phyloP scores from a whole-genome alignment of 2,113 vertebrate genomes.

The Gyps fulvus region DNA sequence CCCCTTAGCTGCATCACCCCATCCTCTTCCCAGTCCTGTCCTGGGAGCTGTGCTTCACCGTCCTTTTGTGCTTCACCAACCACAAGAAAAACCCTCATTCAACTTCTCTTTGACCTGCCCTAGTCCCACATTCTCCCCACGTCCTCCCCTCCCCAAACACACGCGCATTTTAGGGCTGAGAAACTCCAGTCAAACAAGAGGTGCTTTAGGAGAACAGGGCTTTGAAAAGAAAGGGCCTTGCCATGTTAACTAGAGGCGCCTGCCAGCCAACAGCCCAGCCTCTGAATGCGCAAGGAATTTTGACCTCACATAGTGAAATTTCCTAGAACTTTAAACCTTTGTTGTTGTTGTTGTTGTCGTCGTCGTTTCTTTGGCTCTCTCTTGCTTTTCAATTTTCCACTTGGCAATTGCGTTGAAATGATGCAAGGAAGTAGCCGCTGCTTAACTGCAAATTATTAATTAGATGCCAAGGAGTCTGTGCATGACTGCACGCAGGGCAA shows the following conservation, averaged over 20 bases:
- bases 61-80: not conserved
- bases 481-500: constrained; percentile 21
- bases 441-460: constrained; percentile 58
- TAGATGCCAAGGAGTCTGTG: constrained; percentile 52
- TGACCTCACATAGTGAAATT: constrained; percentile 41
- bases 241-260: not conserved
- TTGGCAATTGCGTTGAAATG: not conserved
- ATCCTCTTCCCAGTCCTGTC: not conserved
- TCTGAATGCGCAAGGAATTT: not conserved
- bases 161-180: not conserved
- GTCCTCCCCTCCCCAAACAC: not conserved
- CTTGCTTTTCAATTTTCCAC: constrained; percentile 45
- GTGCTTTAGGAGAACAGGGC: not conserved
- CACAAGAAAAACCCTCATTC: not conserved
- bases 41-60: not conserved
- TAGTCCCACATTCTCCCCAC: not conserved
- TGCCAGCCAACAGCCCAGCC: not conserved
- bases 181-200: not conserved
- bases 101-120: not conserved
- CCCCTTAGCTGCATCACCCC: not conserved
- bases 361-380: not conserved
- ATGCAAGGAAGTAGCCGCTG: constrained; percentile 30
- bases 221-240: not conserved
- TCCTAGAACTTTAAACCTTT: constrained; percentile 59
- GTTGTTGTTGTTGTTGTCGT: not conserved